Evolutionary conservation across 2,888 invertebrate genomes (phyloP), one percentile per base, ranked within the genome.

Genomic region (Colostygia pectinataria): DNA sequence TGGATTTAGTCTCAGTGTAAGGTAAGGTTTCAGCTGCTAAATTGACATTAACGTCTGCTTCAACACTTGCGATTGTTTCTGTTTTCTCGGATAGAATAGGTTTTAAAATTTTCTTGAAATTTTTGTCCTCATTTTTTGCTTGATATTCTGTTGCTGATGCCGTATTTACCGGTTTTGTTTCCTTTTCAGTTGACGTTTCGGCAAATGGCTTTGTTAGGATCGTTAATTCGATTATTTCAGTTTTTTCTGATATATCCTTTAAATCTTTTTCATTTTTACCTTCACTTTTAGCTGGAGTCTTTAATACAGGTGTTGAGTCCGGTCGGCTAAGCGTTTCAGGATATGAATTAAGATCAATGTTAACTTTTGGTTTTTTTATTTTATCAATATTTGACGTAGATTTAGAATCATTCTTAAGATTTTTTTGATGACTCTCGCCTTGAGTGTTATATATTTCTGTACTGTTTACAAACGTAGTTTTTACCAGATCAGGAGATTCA

Each of bases 101-200:
- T 10, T 32, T 31, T 24, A 15, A 33, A 33, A 39, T 28, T 20
- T 46, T 14, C 13, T 28, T 14, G n/a, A 14, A 3, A 40, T 10
- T 14, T 40, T 34, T 47, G 24, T 7, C 10, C 7, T 36, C 40
- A 10, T 8, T 18, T 41, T 31, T 37, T 25, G 41, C 18, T 37
- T 13, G 29, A 10, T 15, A 1, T 31, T 8, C 12, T 24, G 12
- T 14, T 28, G 13, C n/a, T 34, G 23, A 13, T 8, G 6, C 5
- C 4, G n/a, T 5, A 18, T n/a, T 12, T 8, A 15, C 32, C 4
- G 23, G 9, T 10, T 33, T 15, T 7, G 10, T 18, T 42, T 42
- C 18, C 6, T 41, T 25, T 14, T 14, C 32, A 4, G 14, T 4
- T 33, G 10, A 10, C 8, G 4, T 25, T 12, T 33, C 8, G 5